These are phyloP conservation scores for Helarctos malayanus DNA, from an alignment of 2,797 vertebrate species.

Conservation along the genomic window DNA sequence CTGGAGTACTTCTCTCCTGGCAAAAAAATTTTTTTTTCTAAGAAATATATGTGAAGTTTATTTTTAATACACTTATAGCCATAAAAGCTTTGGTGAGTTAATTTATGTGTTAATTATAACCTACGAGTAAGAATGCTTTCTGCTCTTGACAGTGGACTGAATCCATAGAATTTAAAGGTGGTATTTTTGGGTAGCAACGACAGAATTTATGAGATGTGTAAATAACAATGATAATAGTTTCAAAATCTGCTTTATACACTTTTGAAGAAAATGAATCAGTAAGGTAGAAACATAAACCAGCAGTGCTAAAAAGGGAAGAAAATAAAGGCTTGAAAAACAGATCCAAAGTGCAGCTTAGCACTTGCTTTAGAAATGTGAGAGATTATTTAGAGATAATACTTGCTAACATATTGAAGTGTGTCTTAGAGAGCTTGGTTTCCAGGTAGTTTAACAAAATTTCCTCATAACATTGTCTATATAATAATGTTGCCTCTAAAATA, in stretches of 20 bases:
- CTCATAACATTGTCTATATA: not conserved
- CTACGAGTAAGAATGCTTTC: not conserved
- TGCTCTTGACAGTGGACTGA: not conserved
- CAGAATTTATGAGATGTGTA: slow-evolving; percentile 50
- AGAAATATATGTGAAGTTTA: slow-evolving; percentile 3
- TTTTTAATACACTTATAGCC: slow-evolving; percentile 23
- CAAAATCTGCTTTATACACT: not conserved
- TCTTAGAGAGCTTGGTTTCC: not conserved
- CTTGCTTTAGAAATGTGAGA: not conserved
- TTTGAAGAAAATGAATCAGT: not conserved
- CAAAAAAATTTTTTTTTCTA: not conserved
- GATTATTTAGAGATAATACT: not conserved
- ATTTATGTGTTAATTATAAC: not conserved
- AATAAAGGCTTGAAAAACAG: not conserved
- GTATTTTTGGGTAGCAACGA: not conserved
- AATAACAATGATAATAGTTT: slow-evolving; percentile 18
- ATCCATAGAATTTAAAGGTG: not conserved
- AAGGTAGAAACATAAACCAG: not conserved
- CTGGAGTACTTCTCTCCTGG: slow-evolving; percentile 23
- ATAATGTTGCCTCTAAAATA: not conserved
- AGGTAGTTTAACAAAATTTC: not conserved
- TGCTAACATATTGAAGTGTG: not conserved
- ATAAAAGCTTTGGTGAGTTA: slow-evolving; percentile 1
- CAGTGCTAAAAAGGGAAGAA: not conserved
- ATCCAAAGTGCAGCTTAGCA: not conserved